Base-by-base conservation (phyloP, 2,888 invertebrate genomes). In the Glyphotaelius pellucidus region DNA sequence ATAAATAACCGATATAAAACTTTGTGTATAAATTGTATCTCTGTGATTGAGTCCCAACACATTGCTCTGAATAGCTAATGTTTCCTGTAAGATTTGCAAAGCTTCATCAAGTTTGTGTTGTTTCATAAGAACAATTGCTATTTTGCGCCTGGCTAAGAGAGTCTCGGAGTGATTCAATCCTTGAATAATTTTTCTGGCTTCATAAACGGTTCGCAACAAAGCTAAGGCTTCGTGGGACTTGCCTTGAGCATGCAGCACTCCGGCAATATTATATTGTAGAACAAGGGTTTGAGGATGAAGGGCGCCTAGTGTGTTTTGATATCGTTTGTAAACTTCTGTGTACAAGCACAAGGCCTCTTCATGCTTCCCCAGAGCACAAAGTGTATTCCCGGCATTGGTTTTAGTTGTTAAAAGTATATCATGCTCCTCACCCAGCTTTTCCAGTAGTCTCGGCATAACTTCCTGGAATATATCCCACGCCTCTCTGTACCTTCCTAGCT, bases 51-150 rank as follows among this genome's bases (percentile, higher is more conserved):
- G 25, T 1, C 88, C 88, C 11, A 88, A n/a, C 3, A 32, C 67
- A 32, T 88, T 88, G 25, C 1, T 35, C 88, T 88, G 88, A 52
- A 88, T 30, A 88, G 79, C 88, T 25, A 88, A 79, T 25, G 25
- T 32, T 79, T 88, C 67, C 12, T 79, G 9, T 11, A 25, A 88
- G 25, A 67, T 32, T 67, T 79, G 32, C 25, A 88, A 14, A 67
- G 88, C 88, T 32, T 88, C 79, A 1, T 88, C 88, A 30, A 15
- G 47, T 47, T 47, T 47, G 14, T 15, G 47, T 47, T 47, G 47
- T 2, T 47, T 0, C 15, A 47, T 0, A 47, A 47, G 47, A 47
- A 47, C 15, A 15, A 15, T 47, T 47, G 15, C 47, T 15, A 47
- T 47, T 15, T 3, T 47, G 47, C 14, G 0, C 15, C 47, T 47